Conservation (phyloP, 2,888 invertebrate genomes). For the Orchesellides sinensis region DNA sequence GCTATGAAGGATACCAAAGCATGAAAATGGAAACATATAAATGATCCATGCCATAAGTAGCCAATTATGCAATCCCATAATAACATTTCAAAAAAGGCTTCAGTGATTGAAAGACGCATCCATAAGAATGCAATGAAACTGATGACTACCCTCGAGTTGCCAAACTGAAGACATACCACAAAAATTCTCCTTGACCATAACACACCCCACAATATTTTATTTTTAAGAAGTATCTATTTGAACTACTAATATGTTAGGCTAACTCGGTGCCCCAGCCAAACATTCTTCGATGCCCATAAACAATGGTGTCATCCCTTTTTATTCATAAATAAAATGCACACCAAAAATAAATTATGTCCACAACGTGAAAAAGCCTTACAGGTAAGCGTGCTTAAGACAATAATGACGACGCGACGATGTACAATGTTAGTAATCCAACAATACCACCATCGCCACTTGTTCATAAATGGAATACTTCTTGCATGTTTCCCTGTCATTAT, state of each 20-base stretch:
- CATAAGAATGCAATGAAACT: slow-evolving; percentile 49
- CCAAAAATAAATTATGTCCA: no score
- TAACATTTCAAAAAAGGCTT: not conserved
- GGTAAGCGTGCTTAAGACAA: not conserved
- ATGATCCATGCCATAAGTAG: not conserved
- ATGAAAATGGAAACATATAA: no score
- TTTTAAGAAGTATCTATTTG: not conserved
- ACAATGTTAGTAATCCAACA: no score
- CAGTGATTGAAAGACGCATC: slow-evolving; percentile 25
- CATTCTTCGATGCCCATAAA: not conserved
- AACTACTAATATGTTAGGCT: not conserved
- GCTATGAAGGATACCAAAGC: no score
- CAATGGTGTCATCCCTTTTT: not conserved
- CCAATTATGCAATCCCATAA: not conserved
- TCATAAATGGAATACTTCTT: slow-evolving; percentile 32
- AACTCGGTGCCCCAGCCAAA: not conserved
- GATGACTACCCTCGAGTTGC: no score
- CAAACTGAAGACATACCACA: not conserved
- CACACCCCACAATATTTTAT: not conserved
- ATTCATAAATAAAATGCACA: not conserved
- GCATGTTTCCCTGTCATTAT: slow-evolving; percentile 16
- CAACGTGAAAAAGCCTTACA: no score
- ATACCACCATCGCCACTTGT: not conserved
- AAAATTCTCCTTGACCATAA: slow-evolving; percentile 22
- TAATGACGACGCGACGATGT: not conserved